These are phyloP conservation scores for Machimus atricapillus DNA, from an alignment of 2,888 invertebrate genomes.

Conservation along the genomic window DNA sequence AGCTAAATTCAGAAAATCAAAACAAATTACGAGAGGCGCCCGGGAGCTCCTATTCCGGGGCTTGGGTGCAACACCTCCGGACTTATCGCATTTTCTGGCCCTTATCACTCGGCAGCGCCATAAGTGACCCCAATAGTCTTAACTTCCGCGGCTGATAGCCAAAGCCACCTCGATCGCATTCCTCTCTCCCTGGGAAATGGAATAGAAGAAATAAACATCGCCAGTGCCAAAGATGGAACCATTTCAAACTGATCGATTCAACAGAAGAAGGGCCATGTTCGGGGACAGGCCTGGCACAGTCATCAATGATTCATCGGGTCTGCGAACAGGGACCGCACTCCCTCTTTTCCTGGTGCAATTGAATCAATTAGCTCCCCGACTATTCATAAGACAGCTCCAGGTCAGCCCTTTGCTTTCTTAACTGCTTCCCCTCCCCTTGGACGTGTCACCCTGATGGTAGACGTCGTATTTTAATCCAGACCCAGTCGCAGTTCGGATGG, in stretches of 20 bases:
- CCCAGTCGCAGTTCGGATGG: background rate
- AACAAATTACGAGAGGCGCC: background rate
- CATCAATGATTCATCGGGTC: background rate
- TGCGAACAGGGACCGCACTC: background rate
- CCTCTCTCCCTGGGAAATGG: background rate
- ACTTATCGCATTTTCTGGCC: background rate
- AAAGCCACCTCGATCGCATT: background rate
- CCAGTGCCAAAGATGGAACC: background rate
- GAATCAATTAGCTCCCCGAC: background rate
- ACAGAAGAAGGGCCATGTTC: background rate
- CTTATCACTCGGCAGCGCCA: background rate
- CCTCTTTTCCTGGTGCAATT: background rate
- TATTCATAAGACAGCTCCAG: background rate
- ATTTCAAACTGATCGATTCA: background rate
- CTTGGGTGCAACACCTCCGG: background rate
- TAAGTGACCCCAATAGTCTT: background rate
- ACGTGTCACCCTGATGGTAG: background rate
- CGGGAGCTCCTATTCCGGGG: background rate
- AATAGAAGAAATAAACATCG: background rate
- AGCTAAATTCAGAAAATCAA: background rate
- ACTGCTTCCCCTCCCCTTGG: background rate
- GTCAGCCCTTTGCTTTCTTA: background rate
- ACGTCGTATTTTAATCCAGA: background rate
- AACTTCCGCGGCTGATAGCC: background rate
- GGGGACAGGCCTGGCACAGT: background rate